Evolutionary conservation across 2,113 vertebrate genomes (phyloP), one percentile per base, ranked within the genome.

Genomic region (Neoarius graeffei): DNA sequence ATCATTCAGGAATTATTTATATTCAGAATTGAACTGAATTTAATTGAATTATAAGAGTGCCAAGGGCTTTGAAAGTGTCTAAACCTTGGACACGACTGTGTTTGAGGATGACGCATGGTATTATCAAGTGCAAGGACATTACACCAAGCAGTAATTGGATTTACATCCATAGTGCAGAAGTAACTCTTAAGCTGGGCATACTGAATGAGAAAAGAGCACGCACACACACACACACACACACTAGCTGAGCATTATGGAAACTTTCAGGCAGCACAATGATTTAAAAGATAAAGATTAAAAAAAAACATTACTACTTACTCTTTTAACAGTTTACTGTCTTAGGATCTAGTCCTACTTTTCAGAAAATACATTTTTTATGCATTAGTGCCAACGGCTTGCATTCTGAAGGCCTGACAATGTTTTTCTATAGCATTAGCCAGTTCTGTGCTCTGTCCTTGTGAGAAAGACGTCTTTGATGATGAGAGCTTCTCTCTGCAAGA

Each of bases 331-430:
- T 30, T 35, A 35, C 56, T 59, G 56, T 81, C 56, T 59, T 35
- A 81, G 27, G 17, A 81, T 27, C 56, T 35, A 10, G 1, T 81
- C 6, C 79, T 14, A 81, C 56, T 81, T 57, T 20, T 48, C 6
- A 48, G 5, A 76, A 52, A 52, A 30, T 57, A 59, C 20, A 4
- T 57, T n/a, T 77, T 77, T 77, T 77, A 77, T 77, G 74, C 48
- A 54, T 77, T 54, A 52, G 73, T 77, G 57, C 84, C 84, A 64
- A 77, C 7, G 71, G 42, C 71, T 48, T 48, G 30, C 5, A 13
- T 48, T 62, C 64, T 86, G 62, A 86, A 86, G 85, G 67, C 62
- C 76, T 80, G 85, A 64, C 74, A 79, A 86, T 80, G 74, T 79
- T 48, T 27, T 86, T 67, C 74, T 35, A 30, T 17, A 35, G 76